Percentiles rank a stretch among this genome's conserved stretches.
phyloP scores from a whole-genome alignment of 1,140 invertebrate genomes.

The Drosophila cardini region DNA sequence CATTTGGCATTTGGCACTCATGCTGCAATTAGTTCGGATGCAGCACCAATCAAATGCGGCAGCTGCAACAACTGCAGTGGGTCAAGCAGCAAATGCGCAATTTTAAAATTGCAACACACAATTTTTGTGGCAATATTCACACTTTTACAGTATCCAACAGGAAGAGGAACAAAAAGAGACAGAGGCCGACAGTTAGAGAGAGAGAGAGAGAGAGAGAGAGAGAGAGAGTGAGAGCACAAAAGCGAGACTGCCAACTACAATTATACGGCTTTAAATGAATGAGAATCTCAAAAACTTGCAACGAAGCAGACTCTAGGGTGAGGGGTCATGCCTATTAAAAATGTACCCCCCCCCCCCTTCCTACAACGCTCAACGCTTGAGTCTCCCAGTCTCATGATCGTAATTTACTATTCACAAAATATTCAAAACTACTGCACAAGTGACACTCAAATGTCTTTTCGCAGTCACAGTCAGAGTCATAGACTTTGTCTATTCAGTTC shows the following conservation, averaged over 20 bases:
- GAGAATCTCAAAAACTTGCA: background rate
- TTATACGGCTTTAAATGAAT: constrained; percentile 53
- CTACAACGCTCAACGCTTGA: background rate
- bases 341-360: background rate
- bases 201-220: background rate
- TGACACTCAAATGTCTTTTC: constrained; percentile 79
- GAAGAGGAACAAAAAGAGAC: background rate
- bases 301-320: background rate
- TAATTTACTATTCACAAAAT: constrained; percentile 81
- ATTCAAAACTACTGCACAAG: constrained; percentile 80
- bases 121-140: constrained; percentile 69
- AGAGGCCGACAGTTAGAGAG: background rate
- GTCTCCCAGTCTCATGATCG: constrained; percentile 56
- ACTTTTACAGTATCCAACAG: constrained; percentile 44
- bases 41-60: constrained; percentile 56
- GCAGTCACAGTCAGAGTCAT: constrained; percentile 59
- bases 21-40: constrained; percentile 44
- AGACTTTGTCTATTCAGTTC: constrained; percentile 5
- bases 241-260: constrained; percentile 20
- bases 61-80: constrained; percentile 14
- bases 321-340: background rate
- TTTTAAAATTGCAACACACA: constrained; percentile 44
- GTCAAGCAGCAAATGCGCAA: constrained; percentile 40
- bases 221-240: background rate
- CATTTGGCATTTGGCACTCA: constrained; percentile 38